Base-by-base conservation (phyloP, 1,140 invertebrate species). In the Drosophila bifasciata region DNA sequence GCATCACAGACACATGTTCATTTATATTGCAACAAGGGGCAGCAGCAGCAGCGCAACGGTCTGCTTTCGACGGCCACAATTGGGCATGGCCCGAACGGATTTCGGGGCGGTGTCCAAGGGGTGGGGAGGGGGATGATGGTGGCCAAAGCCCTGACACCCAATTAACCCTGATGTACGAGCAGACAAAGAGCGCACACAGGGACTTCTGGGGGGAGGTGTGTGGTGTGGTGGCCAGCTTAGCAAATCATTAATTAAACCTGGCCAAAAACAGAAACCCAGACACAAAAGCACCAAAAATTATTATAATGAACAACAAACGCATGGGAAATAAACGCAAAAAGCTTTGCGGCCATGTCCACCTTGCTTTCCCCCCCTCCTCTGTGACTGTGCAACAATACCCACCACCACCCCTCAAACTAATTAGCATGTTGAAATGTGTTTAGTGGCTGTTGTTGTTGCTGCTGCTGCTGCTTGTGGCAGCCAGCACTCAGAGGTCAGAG, bases 181-280 rank as follows among this genome's bases (percentile, higher is more conserved):
- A 44, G 56, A 61, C 72, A 72, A 61, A 21, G 15, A n/a, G 45
- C n/a, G 45, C 17, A 6, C 16, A 23, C 13, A 13, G n/a, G 15
- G 32, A 39, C 32, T 1, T 5, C 4, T 36, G 17, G n/a, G 17
- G n/a, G 11, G n/a, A 39, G 1, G 19, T 49, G 59, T 25, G 45
- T n/a, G 48, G 57, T 44, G 28, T 48, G 56, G 58, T 57, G 62
- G 61, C 25, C 64, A 84, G 80, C 76, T 80, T 81, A 80, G 77
- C 81, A 77, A 85, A 86, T 81, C 83, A 85, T 85, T 85, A 86
- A 85, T 85, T 85, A 77, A 78, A 75, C 68, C 68, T 73, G 72
- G 66, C 76, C 66, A 66, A 84, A 79, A 73, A 66, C 74, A 41
- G 58, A 51, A 72, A 50, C 55, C 55, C 41, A 75, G 25, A 72